Conservation (phyloP, 2,797 vertebrate species). For the Lepus oiostolus region DNA sequence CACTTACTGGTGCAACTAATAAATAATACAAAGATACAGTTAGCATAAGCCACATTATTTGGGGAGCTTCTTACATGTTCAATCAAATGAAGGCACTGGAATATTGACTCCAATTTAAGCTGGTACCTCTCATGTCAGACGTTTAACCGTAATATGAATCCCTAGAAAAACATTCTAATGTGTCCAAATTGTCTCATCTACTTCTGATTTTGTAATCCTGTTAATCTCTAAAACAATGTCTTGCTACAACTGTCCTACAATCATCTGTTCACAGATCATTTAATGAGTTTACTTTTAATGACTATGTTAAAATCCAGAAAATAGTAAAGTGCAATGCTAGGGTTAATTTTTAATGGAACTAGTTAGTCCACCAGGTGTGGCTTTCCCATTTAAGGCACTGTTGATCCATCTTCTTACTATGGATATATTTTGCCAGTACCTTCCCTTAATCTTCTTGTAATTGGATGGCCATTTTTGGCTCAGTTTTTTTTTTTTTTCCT, state of each 20-base stretch:
- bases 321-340: background rate
- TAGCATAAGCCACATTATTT: background rate
- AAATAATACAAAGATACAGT: background rate
- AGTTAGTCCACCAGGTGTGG: background rate
- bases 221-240: background rate
- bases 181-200: background rate
- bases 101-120: background rate
- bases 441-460: background rate
- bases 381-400: background rate
- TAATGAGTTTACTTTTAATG: background rate
- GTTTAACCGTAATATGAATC: background rate
- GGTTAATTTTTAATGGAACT: background rate
- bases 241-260: background rate
- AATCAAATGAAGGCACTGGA: background rate
- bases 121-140: background rate
- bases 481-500: background rate
- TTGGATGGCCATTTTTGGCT: background rate
- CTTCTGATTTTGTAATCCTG: background rate
- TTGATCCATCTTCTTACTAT: background rate
- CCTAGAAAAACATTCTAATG: background rate
- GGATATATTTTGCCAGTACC: background rate
- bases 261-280: background rate
- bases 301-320: background rate
- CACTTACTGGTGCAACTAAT: background rate
- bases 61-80: background rate